Conservation (phyloP, 1,140 invertebrate species). For the Calliphora vicina region DNA sequence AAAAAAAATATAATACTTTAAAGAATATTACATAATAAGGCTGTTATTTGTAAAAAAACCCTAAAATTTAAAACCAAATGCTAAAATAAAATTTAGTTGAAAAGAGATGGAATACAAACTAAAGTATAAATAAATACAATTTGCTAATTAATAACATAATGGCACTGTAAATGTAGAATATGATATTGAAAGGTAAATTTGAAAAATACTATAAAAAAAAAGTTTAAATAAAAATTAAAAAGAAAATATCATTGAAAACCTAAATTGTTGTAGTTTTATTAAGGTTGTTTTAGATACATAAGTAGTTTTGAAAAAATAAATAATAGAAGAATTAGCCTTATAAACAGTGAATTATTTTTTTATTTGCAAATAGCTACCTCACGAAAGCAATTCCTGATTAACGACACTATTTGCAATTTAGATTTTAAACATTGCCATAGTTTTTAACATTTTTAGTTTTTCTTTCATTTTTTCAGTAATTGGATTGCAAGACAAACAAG, state of each 20-base stretch:
- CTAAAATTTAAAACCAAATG: constrained; percentile 40
- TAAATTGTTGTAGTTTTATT: constrained; percentile 20
- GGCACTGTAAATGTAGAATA: background rate
- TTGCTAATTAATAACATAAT: constrained; percentile 51
- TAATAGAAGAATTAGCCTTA: no score
- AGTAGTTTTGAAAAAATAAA: no score
- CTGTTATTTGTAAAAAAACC: constrained; percentile 58
- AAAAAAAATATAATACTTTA: background rate
- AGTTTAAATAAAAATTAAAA: constrained; percentile 37
- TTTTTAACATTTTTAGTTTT: background rate
- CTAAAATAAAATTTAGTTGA: constrained; percentile 46
- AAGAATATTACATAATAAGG: constrained; percentile 56
- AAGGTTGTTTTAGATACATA: no score
- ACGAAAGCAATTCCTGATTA: no score
- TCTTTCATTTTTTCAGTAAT: background rate
- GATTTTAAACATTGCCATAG: no score
- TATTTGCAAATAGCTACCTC: no score
- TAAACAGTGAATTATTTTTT: no score
- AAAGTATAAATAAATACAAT: constrained; percentile 32
- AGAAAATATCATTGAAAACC: constrained; percentile 53
- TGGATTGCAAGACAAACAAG: no score
- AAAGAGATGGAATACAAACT: constrained; percentile 34
- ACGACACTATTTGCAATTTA: no score
- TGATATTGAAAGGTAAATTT: constrained; percentile 21
- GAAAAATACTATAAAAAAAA: constrained; percentile 41